Evolutionary conservation across 2,888 invertebrate species (phyloP).

Genomic region (Agelastica alni): DNA sequence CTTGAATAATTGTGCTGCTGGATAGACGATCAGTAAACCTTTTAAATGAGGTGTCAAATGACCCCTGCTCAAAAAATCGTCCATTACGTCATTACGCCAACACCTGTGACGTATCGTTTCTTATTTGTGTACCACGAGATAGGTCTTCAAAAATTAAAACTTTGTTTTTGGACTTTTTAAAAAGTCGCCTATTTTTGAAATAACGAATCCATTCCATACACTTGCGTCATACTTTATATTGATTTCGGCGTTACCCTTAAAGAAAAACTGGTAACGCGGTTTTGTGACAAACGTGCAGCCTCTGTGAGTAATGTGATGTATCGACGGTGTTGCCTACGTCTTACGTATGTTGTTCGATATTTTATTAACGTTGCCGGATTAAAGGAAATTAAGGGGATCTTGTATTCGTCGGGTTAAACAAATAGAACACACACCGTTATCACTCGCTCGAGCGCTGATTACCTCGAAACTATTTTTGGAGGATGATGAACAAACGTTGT

Average conservation of each 20-base stretch:
- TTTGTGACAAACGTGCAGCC: conserved; percentile 4
- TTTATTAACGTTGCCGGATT: conserved; percentile 9
- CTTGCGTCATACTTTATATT: not conserved
- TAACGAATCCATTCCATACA: not conserved
- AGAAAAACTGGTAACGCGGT: not conserved
- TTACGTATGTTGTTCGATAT: not conserved
- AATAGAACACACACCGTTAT: conserved; percentile 9
- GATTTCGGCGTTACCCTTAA: conserved; percentile 4
- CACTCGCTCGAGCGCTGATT: conserved; percentile 14
- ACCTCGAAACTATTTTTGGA: conserved; percentile 17
- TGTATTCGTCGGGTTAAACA: not conserved
- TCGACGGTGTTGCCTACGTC: conserved; percentile 14
- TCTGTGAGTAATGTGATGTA: conserved; percentile 13
- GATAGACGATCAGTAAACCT: no score
- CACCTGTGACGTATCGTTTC: no score
- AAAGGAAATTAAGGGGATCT: conserved; percentile 13
- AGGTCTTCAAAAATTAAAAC: no score
- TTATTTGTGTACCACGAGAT: no score
- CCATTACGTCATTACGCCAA: no score
- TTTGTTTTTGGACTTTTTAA: no score
- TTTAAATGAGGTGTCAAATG: no score
- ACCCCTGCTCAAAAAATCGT: no score
- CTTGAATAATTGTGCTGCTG: no score
- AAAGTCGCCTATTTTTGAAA: no score
- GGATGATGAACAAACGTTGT: conserved; percentile 1